These are phyloP conservation scores for Salpingus planirostris DNA, from an alignment of 2,888 invertebrate species.

Conservation along the genomic window DNA sequence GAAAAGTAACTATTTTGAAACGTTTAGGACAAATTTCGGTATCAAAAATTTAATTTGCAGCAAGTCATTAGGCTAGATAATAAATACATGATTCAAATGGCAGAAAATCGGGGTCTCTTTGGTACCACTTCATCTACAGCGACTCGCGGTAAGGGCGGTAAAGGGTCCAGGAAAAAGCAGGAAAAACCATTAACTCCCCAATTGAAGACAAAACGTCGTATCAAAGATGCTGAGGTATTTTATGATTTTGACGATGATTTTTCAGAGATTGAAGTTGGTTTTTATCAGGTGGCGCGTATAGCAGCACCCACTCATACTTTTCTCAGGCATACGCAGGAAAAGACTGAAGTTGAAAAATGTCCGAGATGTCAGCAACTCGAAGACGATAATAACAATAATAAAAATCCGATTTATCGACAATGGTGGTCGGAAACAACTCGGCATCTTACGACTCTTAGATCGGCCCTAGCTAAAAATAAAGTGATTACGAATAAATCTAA, in stretches of 20 bases:
- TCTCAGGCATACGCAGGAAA: constrained; percentile 41
- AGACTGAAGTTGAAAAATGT: constrained; percentile 21
- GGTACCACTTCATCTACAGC: constrained; percentile 38
- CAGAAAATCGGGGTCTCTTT: constrained; percentile 71
- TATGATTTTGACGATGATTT: constrained; percentile 1
- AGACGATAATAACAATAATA: constrained; percentile 13
- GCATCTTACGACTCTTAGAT: constrained; percentile 32
- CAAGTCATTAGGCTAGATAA: constrained; percentile 70
- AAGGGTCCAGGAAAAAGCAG: constrained; percentile 28
- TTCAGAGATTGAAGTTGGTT: constrained; percentile 5
- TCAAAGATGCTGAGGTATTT: constrained; percentile 31
- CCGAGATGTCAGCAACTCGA: constrained; percentile 17
- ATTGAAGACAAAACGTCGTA: constrained; percentile 23
- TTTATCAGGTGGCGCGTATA: constrained; percentile 51
- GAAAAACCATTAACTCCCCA: constrained; percentile 15
- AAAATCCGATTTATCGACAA: constrained; percentile 28
- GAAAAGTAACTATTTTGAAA: constrained; percentile 50
- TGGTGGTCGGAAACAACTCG: constrained; percentile 40
- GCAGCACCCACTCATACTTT: constrained; percentile 60
- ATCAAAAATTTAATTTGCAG: constrained; percentile 33
- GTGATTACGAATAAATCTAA: constrained; percentile 19
- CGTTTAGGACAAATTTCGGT: neutral
- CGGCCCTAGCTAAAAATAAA: constrained; percentile 32
- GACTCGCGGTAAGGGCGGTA: constrained; percentile 37
- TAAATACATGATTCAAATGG: constrained; percentile 75